Evolutionary conservation across 2,888 invertebrate genomes (phyloP).

Genomic region (Eristalis intricaria): DNA sequence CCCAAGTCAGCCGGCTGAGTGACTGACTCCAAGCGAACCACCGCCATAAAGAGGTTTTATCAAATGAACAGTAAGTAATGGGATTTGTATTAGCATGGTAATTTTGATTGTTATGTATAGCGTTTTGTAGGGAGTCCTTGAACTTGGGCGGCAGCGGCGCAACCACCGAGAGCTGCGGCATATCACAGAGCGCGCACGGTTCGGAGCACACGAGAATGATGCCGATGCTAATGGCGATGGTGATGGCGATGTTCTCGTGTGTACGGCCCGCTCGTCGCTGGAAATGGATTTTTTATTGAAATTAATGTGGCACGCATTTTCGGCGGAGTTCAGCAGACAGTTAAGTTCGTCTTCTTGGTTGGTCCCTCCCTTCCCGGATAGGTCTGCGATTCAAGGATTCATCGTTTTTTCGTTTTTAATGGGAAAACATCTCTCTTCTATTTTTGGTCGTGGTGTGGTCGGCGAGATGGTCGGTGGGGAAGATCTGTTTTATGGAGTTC

Average conservation of each 20-base stretch:
- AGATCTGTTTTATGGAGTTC: neutral
- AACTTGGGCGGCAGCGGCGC: neutral
- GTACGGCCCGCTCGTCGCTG: neutral
- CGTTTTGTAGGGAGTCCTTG: neutral
- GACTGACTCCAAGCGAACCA: neutral
- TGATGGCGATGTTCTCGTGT: conserved; percentile 8
- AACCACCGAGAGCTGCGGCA: neutral
- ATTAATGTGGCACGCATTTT: conserved; percentile 43
- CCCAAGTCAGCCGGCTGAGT: neutral
- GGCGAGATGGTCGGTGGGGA: neutral
- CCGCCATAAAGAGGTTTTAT: conserved; percentile 25
- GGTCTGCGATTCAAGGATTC: neutral
- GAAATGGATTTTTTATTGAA: conserved; percentile 49
- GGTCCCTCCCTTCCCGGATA: neutral
- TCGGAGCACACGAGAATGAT: conserved; percentile 2
- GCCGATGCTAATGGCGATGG: neutral
- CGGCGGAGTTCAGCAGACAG: conserved; percentile 16
- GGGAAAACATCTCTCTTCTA: neutral
- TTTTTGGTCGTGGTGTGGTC: neutral
- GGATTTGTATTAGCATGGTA: conserved; percentile 37
- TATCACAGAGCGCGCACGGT: neutral
- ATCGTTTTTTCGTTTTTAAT: conserved; percentile 15
- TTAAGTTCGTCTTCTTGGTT: neutral
- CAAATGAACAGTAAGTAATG: conserved; percentile 50
- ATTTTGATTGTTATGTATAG: conserved; percentile 30